Evolutionary conservation across 2,113 vertebrate species (phyloP).

Genomic region (Romanogobio albipinnatus): DNA sequence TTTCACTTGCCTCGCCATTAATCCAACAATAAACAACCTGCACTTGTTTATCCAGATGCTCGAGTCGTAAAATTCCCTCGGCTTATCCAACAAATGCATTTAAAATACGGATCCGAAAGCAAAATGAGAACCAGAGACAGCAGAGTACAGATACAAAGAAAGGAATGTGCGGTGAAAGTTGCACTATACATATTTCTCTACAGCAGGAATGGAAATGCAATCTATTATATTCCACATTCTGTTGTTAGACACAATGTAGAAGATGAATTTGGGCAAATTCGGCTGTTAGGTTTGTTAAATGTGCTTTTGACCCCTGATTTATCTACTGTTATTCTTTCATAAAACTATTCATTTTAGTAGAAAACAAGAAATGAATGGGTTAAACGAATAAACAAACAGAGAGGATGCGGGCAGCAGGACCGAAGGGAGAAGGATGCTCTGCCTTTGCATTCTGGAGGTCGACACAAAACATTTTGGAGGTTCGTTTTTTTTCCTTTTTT

Average conservation of each 20-base stretch:
- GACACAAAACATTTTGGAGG: conserved; percentile 61
- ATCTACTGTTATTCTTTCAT: conserved; percentile 40
- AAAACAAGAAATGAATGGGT: conserved; percentile 54
- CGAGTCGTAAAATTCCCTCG: background rate
- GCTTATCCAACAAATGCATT: conserved; percentile 5
- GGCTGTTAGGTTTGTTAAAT: conserved; percentile 36
- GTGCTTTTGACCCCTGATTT: conserved; percentile 50
- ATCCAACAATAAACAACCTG: conserved; percentile 20
- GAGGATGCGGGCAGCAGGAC: conserved; percentile 67
- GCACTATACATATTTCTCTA: conserved; percentile 8
- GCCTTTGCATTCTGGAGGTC: conserved; percentile 65
- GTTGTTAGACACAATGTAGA: conserved; percentile 24
- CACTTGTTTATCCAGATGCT: conserved; percentile 27
- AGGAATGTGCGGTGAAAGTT: background rate
- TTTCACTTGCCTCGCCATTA: conserved; percentile 26
- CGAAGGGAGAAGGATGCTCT: conserved; percentile 66
- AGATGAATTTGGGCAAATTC: background rate
- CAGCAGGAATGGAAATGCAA: background rate
- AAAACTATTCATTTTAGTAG: conserved; percentile 48
- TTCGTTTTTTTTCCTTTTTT: conserved; percentile 64
- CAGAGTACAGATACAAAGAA: conserved; percentile 9
- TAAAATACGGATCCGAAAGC: background rate
- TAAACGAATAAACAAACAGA: conserved; percentile 50
- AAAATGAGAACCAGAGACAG: conserved; percentile 1
- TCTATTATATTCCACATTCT: conserved; percentile 3